Conservation (phyloP, 2,113 vertebrate species). For the Cnemophilus loriae region DNA sequence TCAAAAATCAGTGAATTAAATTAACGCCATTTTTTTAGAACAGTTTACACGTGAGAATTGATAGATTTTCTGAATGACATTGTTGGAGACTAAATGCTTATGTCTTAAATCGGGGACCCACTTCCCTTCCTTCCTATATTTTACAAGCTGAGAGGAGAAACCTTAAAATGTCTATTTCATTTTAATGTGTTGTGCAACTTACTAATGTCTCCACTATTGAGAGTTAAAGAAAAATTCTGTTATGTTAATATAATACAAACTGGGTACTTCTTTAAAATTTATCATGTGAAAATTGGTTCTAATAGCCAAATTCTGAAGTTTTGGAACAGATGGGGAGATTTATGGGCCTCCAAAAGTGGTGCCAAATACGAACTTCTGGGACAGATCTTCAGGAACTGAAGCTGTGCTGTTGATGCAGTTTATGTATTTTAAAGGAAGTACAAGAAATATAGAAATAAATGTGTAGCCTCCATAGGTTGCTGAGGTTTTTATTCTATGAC, state of each 20-base stretch:
- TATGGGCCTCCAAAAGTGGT: not conserved
- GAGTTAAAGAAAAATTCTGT: not conserved
- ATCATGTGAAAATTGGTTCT: not conserved
- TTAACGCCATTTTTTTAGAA: not conserved
- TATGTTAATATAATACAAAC: not conserved
- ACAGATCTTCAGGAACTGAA: not conserved
- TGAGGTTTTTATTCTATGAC: not conserved
- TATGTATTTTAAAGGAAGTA: not conserved
- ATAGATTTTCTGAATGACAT: not conserved
- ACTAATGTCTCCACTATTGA: not conserved
- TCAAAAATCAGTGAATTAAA: not conserved
- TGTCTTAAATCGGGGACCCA: not conserved
- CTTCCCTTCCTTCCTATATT: not conserved
- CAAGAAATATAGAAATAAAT: not conserved
- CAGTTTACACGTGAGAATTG: not conserved
- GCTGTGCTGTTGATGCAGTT: not conserved
- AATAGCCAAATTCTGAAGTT: not conserved
- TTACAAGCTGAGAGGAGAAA: not conserved
- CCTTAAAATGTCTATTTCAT: not conserved
- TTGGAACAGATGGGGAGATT: not conserved
- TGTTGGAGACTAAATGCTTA: not conserved
- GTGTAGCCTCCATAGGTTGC: not conserved
- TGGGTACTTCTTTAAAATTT: not conserved
- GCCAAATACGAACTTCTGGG: not conserved
- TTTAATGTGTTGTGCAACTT: not conserved